phyloP scores from a whole-genome alignment of 2,888 invertebrate genomes.

The Timandra comae region DNA sequence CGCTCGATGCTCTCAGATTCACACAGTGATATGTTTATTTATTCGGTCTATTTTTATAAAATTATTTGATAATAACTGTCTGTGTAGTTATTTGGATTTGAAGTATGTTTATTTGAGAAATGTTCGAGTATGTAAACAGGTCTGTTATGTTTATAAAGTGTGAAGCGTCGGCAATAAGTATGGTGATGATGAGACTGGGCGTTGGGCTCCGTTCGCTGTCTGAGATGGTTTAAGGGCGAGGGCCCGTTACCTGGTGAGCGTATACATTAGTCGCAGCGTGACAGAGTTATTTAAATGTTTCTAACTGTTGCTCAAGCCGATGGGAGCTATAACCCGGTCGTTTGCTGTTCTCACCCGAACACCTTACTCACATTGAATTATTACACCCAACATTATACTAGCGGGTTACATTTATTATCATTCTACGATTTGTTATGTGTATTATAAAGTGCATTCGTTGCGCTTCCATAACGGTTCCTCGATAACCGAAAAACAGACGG shows the following conservation, averaged over 20 bases:
- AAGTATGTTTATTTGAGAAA: slow-evolving; percentile 31
- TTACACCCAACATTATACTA: slow-evolving; percentile 17
- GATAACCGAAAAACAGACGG: slow-evolving; percentile 7
- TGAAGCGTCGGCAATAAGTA: slow-evolving; percentile 34
- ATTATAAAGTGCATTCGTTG: slow-evolving; percentile 16
- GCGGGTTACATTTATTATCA: slow-evolving; percentile 16
- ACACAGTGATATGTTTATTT: slow-evolving; percentile 22
- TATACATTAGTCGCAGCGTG: slow-evolving; percentile 52
- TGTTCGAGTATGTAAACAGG: slow-evolving; percentile 48
- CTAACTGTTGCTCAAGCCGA: slow-evolving; percentile 53
- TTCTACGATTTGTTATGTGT: slow-evolving; percentile 14
- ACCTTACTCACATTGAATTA: slow-evolving; percentile 17
- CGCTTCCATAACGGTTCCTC: slow-evolving; percentile 17
- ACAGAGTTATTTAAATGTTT: slow-evolving; percentile 65
- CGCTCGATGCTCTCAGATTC: slow-evolving; percentile 21
- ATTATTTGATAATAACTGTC: slow-evolving; percentile 23
- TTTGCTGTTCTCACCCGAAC: slow-evolving; percentile 32
- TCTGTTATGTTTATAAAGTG: slow-evolving; percentile 34
- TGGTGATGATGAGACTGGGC: slow-evolving; percentile 24
- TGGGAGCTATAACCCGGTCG: slow-evolving; percentile 52
- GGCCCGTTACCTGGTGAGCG: slow-evolving; percentile 54
- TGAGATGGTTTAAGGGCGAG: slow-evolving; percentile 46
- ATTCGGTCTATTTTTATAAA: slow-evolving; percentile 27
- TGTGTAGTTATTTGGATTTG: slow-evolving; percentile 15
- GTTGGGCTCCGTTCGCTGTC: slow-evolving; percentile 23